Conservation (phyloP, 53 echinoderm and acorn worm genomes). For the Crossaster papposus region DNA sequence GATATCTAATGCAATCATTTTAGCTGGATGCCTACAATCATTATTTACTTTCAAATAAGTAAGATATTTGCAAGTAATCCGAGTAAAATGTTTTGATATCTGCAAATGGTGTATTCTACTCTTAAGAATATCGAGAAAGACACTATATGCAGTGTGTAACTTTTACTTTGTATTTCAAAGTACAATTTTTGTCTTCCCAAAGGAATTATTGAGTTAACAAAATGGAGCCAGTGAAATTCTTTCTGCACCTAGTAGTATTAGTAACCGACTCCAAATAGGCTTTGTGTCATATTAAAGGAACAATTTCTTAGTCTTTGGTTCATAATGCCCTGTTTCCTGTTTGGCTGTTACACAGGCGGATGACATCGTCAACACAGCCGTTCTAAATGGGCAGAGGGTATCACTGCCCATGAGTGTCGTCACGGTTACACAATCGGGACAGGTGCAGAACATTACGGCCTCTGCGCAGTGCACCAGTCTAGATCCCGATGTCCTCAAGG, state of each 20-base stretch:
- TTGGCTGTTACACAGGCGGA: conserved; percentile 60
- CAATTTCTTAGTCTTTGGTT: not conserved
- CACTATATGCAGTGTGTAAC: no score
- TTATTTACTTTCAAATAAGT: no score
- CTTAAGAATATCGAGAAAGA: no score
- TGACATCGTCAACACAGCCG: conserved; percentile 87
- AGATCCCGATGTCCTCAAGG: conserved; percentile 78
- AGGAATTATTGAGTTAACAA: not conserved
- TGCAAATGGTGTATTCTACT: no score
- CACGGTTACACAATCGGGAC: conserved; percentile 69
- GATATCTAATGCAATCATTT: no score
- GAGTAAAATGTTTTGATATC: no score
- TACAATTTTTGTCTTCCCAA: not conserved
- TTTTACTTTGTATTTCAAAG: no score
- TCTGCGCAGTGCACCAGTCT: conserved; percentile 67
- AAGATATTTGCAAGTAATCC: no score
- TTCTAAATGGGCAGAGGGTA: conserved; percentile 74
- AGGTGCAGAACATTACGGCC: conserved; percentile 77
- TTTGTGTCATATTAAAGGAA: not conserved
- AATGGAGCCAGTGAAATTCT: not conserved
- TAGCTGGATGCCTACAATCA: no score
- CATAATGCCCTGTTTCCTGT: conserved; percentile 36
- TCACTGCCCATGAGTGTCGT: conserved; percentile 71
- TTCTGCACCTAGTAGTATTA: no score
- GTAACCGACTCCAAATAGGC: not conserved